Evolutionary conservation across 2,888 invertebrate genomes (phyloP).

Genomic region (Hoplodrina ambigua): DNA sequence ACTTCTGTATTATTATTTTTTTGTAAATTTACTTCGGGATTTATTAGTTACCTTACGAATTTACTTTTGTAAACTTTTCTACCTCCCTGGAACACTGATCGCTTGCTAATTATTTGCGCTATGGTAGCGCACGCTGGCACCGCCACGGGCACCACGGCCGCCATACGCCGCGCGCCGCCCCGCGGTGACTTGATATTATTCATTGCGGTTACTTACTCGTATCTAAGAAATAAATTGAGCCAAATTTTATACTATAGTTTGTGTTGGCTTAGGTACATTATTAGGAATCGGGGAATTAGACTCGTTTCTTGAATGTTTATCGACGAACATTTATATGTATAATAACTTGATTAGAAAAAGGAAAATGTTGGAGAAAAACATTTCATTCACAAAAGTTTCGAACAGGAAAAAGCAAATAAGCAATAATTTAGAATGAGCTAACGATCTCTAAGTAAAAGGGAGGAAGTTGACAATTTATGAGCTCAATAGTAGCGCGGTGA

Average conservation of each 20-base stretch:
- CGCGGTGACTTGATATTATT: too few species aligned
- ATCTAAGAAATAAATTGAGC: too few species aligned
- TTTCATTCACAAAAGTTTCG: slow-evolving; percentile 31
- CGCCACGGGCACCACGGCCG: too few species aligned
- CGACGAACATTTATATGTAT: slow-evolving; percentile 23
- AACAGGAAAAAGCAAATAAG: slow-evolving; percentile 46
- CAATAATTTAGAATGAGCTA: slow-evolving; percentile 46
- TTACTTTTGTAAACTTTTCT: slow-evolving; percentile 15
- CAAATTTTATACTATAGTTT: too few species aligned
- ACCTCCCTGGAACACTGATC: slow-evolving; percentile 25
- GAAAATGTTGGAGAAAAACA: slow-evolving; percentile 23
- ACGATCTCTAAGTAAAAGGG: slow-evolving; percentile 50
- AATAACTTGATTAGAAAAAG: slow-evolving; percentile 27
- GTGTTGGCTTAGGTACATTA: too few species aligned
- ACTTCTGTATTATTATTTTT: slow-evolving; percentile 31
- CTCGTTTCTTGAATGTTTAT: neutral
- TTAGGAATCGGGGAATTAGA: too few species aligned
- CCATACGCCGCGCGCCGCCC: too few species aligned
- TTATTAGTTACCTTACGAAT: slow-evolving; percentile 38
- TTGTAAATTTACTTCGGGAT: slow-evolving; percentile 28
- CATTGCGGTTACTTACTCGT: too few species aligned
- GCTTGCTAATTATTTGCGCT: slow-evolving; percentile 23
- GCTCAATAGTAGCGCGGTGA: slow-evolving; percentile 44
- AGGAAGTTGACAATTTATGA: slow-evolving; percentile 63
- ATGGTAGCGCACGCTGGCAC: slow-evolving; percentile 17